A percentile compares a stretch with the other conserved stretches of the same genome.
These are phyloP conservation scores for Cryptus viduatorius DNA, from an alignment of 2,888 invertebrate species.

Conservation along the genomic window DNA sequence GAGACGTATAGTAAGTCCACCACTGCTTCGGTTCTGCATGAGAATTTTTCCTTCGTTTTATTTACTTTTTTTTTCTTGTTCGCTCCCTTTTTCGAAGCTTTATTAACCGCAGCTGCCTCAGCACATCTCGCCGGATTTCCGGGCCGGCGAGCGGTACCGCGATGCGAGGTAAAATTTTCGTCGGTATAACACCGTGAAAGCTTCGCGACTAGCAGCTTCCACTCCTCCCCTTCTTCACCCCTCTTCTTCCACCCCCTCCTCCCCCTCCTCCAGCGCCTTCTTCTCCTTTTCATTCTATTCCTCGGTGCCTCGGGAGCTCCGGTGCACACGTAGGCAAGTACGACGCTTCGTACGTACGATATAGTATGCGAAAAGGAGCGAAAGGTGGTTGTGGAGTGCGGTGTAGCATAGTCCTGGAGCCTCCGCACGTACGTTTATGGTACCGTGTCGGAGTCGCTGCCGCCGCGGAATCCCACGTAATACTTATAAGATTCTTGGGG, in stretches of 20 bases:
- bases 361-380: conserved; percentile 30
- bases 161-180: conserved; percentile 67
- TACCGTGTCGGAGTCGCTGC: conserved; percentile 52
- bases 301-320: conserved; percentile 28
- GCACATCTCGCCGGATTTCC: conserved; percentile 72
- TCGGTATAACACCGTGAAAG: conserved; percentile 66
- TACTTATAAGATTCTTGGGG: conserved; percentile 66
- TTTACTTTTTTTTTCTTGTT: conserved; percentile 49
- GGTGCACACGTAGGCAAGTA: conserved; percentile 53
- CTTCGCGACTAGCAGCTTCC: conserved; percentile 64
- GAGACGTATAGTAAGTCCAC: conserved; percentile 27
- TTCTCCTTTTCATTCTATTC: conserved; percentile 32
- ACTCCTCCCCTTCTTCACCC: conserved; percentile 21
- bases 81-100: conserved; percentile 70
- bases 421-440: conserved; percentile 62
- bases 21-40: conserved; percentile 49
- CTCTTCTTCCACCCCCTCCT: conserved; percentile 14
- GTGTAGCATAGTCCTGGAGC: not conserved
- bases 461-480: conserved; percentile 60
- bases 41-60: conserved; percentile 69
- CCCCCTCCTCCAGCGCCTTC: conserved; percentile 1
- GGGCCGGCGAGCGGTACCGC: conserved; percentile 67
- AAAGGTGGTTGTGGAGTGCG: conserved; percentile 19
- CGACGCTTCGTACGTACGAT: conserved; percentile 30
- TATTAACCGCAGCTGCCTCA: conserved; percentile 71